Base-by-base conservation (phyloP, 2,113 vertebrate genomes). In the Hippopotamus amphibius region DNA sequence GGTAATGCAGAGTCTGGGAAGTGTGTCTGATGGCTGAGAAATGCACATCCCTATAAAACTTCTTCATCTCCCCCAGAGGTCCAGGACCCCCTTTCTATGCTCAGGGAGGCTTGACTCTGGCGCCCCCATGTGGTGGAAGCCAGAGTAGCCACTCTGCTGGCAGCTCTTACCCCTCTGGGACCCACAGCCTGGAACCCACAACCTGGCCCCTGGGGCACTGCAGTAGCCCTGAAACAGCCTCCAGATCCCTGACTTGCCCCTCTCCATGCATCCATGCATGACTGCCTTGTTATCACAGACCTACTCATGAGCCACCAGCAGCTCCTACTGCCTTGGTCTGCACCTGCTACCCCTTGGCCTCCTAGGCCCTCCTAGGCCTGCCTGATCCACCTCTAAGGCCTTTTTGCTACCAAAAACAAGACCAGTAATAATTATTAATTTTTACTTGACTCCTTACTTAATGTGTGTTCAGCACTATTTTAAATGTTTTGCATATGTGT, bases 1-100 rank as follows among this genome's bases (percentile, higher is more conserved):
- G 97, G 98, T 96, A 98, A 97, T 83, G 41, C 37, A 90, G 46
- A 16, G 96, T 93, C 97, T 97, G 96, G 92, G 96, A 53, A 92
- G 66, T 33, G 15, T 89, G 33, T 93, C 97, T 79, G 46, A 80
- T 92, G 92, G 86, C 81, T 96, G 81, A 96, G 96, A 98, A 97
- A 97, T 98, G 92, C 80, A 97, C 79, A 92, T 81, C 74, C 89
- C 76, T 90, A 90, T 90, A 97, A 97, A 97, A 24, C 66, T 79
- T 24, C 30, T 81, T 97, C 97, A 88, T 97, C 96, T 97, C 72
- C 66, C 61, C 14, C 5, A 5, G 37, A 33, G 37, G 16, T 95
- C 14, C 15, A 30, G 92, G 71, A 98, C 83, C 74, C 92, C 93
- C 77, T 87, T 41, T 63, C 69, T 77, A 22, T 9, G 66, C 24